Percentiles rank a stretch among this genome's conserved stretches.
Evolutionary conservation across 2,113 vertebrate genomes (phyloP).

Genomic region (Pangasianodon hypophthalmus): DNA sequence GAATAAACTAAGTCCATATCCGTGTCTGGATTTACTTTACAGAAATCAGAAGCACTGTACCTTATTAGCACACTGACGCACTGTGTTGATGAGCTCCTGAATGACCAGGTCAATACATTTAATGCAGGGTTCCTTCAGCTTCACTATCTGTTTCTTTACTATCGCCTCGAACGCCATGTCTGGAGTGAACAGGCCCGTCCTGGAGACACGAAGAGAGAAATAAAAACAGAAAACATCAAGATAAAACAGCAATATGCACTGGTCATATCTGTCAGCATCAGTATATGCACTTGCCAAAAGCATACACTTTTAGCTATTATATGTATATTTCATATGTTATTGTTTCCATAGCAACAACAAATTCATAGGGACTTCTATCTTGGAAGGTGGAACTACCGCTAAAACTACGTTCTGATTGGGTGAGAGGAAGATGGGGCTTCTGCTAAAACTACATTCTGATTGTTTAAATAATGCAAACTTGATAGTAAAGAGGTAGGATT

Average conservation of each 20-base stretch:
- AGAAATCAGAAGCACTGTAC: conserved; percentile 62
- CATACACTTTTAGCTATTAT: background rate
- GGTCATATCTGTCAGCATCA: too few relatives aligned
- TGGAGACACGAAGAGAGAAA: conserved; percentile 59
- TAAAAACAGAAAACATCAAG: background rate
- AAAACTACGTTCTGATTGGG: background rate
- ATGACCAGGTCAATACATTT: conserved; percentile 97
- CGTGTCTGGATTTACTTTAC: background rate
- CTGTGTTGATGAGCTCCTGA: conserved; percentile 92
- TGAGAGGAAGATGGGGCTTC: too few relatives aligned
- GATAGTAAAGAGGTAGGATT: background rate
- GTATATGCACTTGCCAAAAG: background rate
- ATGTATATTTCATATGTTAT: background rate
- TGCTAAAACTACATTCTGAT: background rate
- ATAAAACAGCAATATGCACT: background rate
- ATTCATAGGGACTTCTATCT: background rate
- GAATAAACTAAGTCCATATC: background rate
- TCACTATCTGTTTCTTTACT: conserved; percentile 95
- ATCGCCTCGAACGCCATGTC: conserved; percentile 97
- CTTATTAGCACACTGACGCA: conserved; percentile 93
- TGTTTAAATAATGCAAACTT: background rate
- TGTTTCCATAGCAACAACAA: background rate
- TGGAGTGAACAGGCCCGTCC: conserved; percentile 95
- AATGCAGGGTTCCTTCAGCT: conserved; percentile 92
- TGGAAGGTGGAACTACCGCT: background rate